Evolutionary conservation across 2,113 vertebrate species (phyloP).

Genomic region (Centrocercus urophasianus): DNA sequence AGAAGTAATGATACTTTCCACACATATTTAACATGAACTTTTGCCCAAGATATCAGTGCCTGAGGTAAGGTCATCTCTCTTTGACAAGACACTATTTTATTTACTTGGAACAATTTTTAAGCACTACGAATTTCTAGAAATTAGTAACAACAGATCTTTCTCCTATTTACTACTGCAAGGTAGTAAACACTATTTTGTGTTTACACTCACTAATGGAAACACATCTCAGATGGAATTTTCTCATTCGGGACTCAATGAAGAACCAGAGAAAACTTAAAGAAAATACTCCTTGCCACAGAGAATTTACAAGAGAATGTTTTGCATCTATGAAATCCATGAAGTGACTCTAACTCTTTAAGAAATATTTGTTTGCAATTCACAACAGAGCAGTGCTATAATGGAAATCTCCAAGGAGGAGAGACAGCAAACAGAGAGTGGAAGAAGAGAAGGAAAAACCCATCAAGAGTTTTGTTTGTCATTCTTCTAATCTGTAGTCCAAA

Average conservation of each 20-base stretch:
- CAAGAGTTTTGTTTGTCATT: background rate
- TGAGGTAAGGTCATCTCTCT: background rate
- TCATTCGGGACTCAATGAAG: background rate
- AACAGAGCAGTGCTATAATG: background rate
- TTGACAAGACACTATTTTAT: background rate
- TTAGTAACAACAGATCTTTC: background rate
- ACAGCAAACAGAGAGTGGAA: background rate
- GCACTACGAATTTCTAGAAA: background rate
- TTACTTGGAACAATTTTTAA: background rate
- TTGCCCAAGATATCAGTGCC: background rate
- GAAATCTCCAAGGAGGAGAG: background rate
- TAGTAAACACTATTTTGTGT: fast-evolving
- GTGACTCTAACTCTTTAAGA: background rate
- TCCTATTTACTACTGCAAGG: background rate
- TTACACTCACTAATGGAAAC: background rate
- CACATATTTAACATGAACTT: background rate
- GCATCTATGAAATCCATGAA: background rate
- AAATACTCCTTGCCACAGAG: background rate
- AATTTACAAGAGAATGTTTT: background rate
- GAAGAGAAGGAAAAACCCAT: background rate
- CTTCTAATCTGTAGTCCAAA: background rate
- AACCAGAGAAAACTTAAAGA: background rate
- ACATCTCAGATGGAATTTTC: background rate
- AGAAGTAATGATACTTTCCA: background rate
- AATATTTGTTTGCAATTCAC: background rate